phyloP scores from a whole-genome alignment of 2,797 vertebrate genomes.

The Channallabes apus region DNA sequence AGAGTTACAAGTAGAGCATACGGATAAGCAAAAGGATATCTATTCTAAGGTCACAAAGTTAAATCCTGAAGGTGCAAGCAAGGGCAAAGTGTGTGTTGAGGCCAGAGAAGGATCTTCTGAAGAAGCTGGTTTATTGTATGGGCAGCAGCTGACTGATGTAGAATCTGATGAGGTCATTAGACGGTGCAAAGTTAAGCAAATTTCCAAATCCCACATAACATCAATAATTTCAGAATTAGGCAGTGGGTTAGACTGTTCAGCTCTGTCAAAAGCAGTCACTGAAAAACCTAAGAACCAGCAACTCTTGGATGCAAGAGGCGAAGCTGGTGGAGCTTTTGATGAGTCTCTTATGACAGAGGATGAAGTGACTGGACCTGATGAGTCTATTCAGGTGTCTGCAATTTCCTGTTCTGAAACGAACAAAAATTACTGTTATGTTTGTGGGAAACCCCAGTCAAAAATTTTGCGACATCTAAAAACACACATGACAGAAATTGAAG shows the following conservation, averaged over 20 bases:
- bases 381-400: neutral
- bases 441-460: conserved; percentile 21
- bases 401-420: conserved; percentile 15
- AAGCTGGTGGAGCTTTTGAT: neutral
- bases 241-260: neutral
- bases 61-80: neutral
- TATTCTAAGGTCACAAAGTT: neutral
- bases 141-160: conserved; percentile 22
- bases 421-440: conserved; percentile 4
- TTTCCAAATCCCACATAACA: conserved; percentile 4
- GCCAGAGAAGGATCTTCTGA: conserved; percentile 1
- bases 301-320: neutral
- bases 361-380: neutral
- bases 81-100: neutral
- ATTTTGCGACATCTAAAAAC: neutral
- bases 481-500: conserved; percentile 4
- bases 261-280: neutral
- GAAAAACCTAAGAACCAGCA: neutral
- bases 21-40: neutral
- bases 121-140: conserved; percentile 21
- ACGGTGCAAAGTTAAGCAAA: neutral
- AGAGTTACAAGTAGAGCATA: neutral
- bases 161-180: conserved; percentile 17
- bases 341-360: neutral
- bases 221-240: neutral